Conservation (phyloP, 2,797 vertebrate species). For the Crenichthys baileyi region DNA sequence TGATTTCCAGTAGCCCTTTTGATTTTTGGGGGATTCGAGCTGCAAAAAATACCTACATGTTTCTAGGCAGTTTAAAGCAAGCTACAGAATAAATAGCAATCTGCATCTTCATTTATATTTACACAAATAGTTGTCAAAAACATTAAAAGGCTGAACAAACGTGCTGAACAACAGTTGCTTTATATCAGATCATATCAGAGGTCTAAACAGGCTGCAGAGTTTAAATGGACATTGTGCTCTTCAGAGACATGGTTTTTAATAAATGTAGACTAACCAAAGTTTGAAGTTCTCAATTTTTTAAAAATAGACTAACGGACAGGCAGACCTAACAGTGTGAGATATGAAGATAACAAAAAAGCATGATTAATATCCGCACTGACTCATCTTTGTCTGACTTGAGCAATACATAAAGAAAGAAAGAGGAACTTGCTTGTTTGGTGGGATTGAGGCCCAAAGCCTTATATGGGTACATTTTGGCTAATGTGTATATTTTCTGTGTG, state of each 20-base stretch:
- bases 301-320: constrained; percentile 47
- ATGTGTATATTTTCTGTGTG: constrained; percentile 15
- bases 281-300: constrained; percentile 44
- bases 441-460: constrained; percentile 57
- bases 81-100: neutral
- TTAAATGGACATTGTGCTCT: neutral
- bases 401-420: constrained; percentile 85
- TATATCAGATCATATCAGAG: neutral
- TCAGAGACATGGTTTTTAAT: constrained; percentile 15
- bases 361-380: constrained; percentile 76
- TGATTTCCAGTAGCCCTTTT: neutral
- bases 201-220: neutral
- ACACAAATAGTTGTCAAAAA: neutral
- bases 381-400: constrained; percentile 81
- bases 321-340: constrained; percentile 47
- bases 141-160: constrained; percentile 4
- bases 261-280: constrained; percentile 23
- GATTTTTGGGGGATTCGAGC: neutral
- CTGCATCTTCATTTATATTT: neutral
- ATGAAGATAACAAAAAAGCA: constrained; percentile 64
- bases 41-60: neutral
- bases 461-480: constrained; percentile 39
- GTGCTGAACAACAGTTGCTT: neutral
- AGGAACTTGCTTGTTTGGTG: constrained; percentile 78
- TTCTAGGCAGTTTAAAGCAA: neutral